Evolutionary conservation across 2,888 invertebrate genomes (phyloP), one percentile per base, ranked within the genome.

Genomic region (Cephus spinipes): DNA sequence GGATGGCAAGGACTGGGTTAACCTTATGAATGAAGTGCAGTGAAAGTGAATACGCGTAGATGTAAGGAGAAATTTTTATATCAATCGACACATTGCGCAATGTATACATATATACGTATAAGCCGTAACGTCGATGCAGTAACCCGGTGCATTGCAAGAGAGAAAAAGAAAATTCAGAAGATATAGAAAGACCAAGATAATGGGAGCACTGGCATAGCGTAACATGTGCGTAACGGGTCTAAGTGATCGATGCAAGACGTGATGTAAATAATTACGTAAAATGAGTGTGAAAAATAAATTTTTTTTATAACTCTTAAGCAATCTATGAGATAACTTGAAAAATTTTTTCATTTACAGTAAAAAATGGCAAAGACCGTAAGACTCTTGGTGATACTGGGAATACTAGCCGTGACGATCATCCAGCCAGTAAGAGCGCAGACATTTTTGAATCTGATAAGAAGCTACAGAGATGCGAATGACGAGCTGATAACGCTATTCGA

Each of bases 381-480:
- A 15, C 2, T 55, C 1, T 9, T 9, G 55, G 9, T 3, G 2
- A 9, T 23, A 9, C 55, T 55, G 6, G 23, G 9, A 55, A 55
- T 23, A 23, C 55, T 55, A 55, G 55, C 55, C 1, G 2, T 9
- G 23, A 23, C 23, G 23, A 55, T 9, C 2, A 23, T 55, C 55
- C 55, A 55, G 23, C 23, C 23, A 9, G 9, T 9, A 23, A 55
- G 55, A 55, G 55, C 55, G 55, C 23, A 55, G 55, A 23, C 55
- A 23, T 80, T 91, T 23, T 77, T 90, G 4, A 86, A 90, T 68
- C 71, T 88, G 4, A 76, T 90, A 15, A 81, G 79, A 34, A 87
- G 78, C 33, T 86, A 87, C 33, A 83, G 80, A 0, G 80, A 85
- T 11, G 80, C 87, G 4, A 79, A 68, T 4, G 81, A 79, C 31